Percentiles rank a stretch among this genome's conserved stretches.
Evolutionary conservation across 2,888 invertebrate species (phyloP).

Genomic region (Acleris literana): DNA sequence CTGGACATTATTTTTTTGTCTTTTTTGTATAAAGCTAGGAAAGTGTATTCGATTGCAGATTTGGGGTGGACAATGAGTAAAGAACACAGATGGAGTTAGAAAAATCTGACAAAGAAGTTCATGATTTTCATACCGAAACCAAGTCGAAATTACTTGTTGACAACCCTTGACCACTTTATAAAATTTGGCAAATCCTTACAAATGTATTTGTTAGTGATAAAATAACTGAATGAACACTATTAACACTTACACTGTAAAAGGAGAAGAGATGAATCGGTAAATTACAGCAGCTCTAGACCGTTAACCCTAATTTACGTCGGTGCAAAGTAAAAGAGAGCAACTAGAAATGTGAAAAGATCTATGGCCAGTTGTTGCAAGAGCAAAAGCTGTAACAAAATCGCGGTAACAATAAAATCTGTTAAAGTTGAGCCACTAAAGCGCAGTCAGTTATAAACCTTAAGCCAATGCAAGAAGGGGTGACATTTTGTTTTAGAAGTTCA

Average conservation of each 20-base stretch:
- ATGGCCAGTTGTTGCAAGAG: slow-evolving; percentile 12
- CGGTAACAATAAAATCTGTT: not conserved
- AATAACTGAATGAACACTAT: not conserved
- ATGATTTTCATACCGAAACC: too few species aligned
- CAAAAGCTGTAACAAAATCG: not conserved
- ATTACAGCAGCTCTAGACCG: slow-evolving; percentile 11
- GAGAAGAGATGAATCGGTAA: slow-evolving; percentile 10
- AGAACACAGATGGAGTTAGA: too few species aligned
- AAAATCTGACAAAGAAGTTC: too few species aligned
- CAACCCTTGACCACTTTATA: too few species aligned
- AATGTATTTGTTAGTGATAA: not conserved
- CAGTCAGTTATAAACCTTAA: too few species aligned
- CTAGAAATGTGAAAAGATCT: slow-evolving; percentile 16
- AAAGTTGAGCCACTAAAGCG: too few species aligned
- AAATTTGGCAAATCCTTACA: too few species aligned
- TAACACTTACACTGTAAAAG: not conserved
- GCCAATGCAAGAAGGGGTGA: not conserved
- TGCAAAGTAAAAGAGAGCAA: slow-evolving; percentile 24
- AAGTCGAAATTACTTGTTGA: too few species aligned
- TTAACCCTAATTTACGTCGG: slow-evolving; percentile 27
- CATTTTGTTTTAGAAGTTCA: not conserved
- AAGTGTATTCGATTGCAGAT: too few species aligned
- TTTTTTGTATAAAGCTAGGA: too few species aligned
- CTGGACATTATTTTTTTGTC: too few species aligned
- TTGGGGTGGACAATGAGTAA: too few species aligned